Evolutionary conservation across 2,113 vertebrate genomes (phyloP).

Genomic region (Rhombomys opimus): DNA sequence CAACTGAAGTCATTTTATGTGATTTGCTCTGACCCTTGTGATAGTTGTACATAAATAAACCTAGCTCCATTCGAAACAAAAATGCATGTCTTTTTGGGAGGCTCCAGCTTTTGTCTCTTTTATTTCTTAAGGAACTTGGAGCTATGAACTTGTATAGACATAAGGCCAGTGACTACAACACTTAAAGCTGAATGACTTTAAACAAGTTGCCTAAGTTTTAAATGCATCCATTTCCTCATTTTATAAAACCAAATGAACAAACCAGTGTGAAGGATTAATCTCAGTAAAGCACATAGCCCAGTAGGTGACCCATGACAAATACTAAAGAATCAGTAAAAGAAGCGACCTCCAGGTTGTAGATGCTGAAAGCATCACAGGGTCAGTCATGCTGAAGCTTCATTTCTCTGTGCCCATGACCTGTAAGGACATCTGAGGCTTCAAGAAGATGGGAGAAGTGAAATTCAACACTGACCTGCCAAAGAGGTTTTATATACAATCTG

Average conservation of each 20-base stretch:
- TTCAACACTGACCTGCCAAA: neutral
- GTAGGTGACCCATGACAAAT: neutral
- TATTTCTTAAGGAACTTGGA: neutral
- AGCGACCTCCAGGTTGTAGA: neutral
- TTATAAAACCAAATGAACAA: slow-evolving; percentile 22
- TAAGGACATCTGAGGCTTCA: neutral
- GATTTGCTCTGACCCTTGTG: neutral
- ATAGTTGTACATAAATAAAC: slow-evolving; percentile 14
- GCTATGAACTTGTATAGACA: neutral
- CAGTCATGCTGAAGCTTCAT: neutral
- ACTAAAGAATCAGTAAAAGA: neutral
- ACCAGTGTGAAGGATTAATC: neutral
- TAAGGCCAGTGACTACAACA: neutral
- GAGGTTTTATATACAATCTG: neutral
- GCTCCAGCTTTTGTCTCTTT: neutral
- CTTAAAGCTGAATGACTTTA: neutral
- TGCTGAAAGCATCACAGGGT: neutral
- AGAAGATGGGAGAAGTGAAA: neutral
- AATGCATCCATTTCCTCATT: slow-evolving; percentile 17
- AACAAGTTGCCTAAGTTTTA: neutral
- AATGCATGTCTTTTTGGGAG: neutral
- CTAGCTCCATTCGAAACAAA: slow-evolving; percentile 14
- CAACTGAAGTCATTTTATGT: slow-evolving; percentile 26
- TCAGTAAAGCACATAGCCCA: neutral
- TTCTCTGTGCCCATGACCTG: neutral